Percentiles rank a stretch among this genome's conserved stretches.
Conservation (phyloP, 2,797 vertebrate genomes). For the Amphiprion clarkii region DNA sequence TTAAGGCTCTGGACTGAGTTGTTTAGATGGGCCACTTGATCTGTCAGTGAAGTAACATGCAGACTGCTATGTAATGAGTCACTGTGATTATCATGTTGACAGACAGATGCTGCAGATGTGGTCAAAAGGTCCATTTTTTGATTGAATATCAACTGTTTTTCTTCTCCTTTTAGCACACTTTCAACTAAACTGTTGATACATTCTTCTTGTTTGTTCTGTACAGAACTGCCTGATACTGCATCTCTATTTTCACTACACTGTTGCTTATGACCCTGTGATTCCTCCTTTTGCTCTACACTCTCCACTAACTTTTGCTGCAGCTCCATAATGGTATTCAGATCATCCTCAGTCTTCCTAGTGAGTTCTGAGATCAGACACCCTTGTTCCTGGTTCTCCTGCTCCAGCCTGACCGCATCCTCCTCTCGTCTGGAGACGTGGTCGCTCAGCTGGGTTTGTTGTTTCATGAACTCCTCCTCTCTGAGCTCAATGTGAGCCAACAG, state of each 20-base stretch:
- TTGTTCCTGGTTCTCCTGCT: constrained; percentile 74
- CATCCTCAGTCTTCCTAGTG: constrained; percentile 69
- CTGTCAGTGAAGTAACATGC: constrained; percentile 28
- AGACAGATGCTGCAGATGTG: constrained; percentile 21
- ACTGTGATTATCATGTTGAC: constrained; percentile 8
- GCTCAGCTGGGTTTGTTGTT: constrained; percentile 42
- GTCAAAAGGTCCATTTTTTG: constrained; percentile 5
- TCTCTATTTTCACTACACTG: constrained; percentile 2
- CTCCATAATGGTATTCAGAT: constrained; percentile 72
- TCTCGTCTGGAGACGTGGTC: constrained; percentile 53
- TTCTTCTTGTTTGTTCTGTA: constrained; percentile 32
- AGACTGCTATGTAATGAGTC: constrained; percentile 19
- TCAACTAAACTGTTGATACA: constrained; percentile 35
- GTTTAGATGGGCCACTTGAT: constrained; percentile 43
- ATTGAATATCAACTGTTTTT: constrained; percentile 20
- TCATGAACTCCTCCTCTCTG: constrained; percentile 47
- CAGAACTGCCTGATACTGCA: constrained; percentile 3
- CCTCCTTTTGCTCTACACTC: not conserved
- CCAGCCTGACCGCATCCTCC: constrained; percentile 37
- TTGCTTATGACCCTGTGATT: not conserved
- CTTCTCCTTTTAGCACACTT: constrained; percentile 31
- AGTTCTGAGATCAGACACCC: constrained; percentile 71
- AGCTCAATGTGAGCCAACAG: constrained; percentile 73
- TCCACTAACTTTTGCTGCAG: constrained; percentile 52
- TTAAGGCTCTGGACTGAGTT: constrained; percentile 63